A percentile compares a stretch with the other conserved stretches of the same genome.
These are phyloP conservation scores for Erebia palarica DNA, from an alignment of 2,888 invertebrate genomes.

Conservation along the genomic window DNA sequence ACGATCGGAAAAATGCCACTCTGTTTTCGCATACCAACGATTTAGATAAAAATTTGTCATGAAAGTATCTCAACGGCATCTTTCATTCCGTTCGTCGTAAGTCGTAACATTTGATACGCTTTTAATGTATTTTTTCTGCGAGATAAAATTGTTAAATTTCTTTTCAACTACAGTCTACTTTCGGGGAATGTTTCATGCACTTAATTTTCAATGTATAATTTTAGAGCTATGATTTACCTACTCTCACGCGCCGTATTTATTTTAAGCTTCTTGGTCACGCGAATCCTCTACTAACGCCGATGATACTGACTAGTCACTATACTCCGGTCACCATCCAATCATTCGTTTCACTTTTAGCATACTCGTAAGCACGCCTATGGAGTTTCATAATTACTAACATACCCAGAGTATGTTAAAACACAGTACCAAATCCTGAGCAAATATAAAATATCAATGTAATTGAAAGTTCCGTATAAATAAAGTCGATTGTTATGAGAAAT, in stretches of 20 bases:
- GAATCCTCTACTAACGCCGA: constrained; percentile 36
- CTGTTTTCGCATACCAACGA: constrained; percentile 31
- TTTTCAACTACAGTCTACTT: neutral
- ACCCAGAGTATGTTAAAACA: too few species aligned
- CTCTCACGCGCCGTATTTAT: constrained; percentile 45
- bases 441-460: too few species aligned
- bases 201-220: neutral
- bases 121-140: constrained; percentile 7
- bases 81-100: constrained; percentile 5
- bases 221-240: constrained; percentile 35
- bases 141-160: neutral
- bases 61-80: constrained; percentile 24
- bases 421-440: too few species aligned
- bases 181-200: neutral
- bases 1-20: constrained; percentile 30
- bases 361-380: too few species aligned
- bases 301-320: constrained; percentile 4
- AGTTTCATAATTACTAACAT: too few species aligned
- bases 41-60: constrained; percentile 37
- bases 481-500: too few species aligned
- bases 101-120: neutral
- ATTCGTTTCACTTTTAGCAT: too few species aligned
- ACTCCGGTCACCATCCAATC: too few species aligned
- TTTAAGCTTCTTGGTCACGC: constrained; percentile 49
- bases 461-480: too few species aligned